Conservation (phyloP, 2,113 vertebrate species). For the Penelope pileata region DNA sequence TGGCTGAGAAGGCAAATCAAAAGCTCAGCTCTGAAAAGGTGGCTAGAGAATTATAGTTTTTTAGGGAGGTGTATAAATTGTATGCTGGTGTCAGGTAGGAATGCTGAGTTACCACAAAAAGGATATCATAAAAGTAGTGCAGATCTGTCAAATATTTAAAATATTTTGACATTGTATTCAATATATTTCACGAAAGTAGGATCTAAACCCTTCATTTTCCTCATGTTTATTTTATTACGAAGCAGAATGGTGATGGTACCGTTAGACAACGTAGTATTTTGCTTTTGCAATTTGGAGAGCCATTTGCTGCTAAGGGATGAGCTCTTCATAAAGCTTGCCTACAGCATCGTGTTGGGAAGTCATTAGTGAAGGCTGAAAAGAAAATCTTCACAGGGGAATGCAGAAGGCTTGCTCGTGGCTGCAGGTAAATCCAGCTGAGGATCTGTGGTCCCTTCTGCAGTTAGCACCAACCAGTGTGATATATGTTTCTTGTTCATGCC, state of each 20-base stretch:
- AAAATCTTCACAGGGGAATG: not conserved
- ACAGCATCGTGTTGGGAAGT: not conserved
- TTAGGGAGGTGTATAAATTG: not conserved
- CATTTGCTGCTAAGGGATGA: not conserved
- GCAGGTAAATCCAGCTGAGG: not conserved
- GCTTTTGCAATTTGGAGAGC: not conserved
- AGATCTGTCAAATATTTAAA: not conserved
- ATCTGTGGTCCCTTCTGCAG: not conserved
- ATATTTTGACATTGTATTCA: not conserved
- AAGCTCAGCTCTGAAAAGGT: not conserved
- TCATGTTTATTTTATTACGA: not conserved
- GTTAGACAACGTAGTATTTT: not conserved
- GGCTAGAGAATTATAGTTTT: not conserved
- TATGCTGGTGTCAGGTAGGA: not conserved
- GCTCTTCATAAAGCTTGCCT: not conserved
- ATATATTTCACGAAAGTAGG: not conserved
- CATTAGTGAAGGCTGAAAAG: not conserved
- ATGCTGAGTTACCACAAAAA: not conserved
- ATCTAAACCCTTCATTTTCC: not conserved
- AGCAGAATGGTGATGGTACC: not conserved
- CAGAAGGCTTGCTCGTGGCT: not conserved
- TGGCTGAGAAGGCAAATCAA: not conserved
- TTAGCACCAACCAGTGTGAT: not conserved
- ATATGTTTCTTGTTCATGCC: rapidly evolving
- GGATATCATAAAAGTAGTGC: not conserved